A percentile compares a stretch with the other conserved stretches of the same genome.
Evolutionary conservation across 1,140 invertebrate genomes (phyloP).

Genomic region (Drosophila elegans): DNA sequence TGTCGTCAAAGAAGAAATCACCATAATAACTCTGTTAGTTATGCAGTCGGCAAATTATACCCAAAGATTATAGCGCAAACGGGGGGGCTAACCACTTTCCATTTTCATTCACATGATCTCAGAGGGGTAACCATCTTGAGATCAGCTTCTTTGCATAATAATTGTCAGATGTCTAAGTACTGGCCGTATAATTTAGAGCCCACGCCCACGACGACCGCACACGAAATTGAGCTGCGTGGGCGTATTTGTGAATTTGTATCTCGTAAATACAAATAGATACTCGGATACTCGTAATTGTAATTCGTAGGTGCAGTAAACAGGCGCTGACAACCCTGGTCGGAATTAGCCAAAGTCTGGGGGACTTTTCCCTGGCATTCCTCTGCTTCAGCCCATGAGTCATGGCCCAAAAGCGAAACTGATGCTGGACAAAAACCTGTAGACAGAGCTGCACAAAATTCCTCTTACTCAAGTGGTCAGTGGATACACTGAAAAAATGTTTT

Average conservation of each 20-base stretch:
- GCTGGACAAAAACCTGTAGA: constrained; percentile 67
- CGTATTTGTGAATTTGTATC: constrained; percentile 61
- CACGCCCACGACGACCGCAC: constrained; percentile 36
- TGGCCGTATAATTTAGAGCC: constrained; percentile 62
- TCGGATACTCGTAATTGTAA: constrained; percentile 42
- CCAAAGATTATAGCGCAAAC: constrained; percentile 7
- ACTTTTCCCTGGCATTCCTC: constrained; percentile 64
- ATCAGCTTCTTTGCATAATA: constrained; percentile 76
- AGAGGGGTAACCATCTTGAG: constrained; percentile 31
- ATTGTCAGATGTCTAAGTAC: constrained; percentile 39
- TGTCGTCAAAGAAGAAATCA: constrained; percentile 36
- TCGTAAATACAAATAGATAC: constrained; percentile 56
- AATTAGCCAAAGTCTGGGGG: constrained; percentile 33
- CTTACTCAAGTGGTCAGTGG: constrained; percentile 44
- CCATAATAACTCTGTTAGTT: constrained; percentile 59
- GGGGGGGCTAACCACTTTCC: constrained; percentile 59
- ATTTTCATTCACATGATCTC: constrained; percentile 64
- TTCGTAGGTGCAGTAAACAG: constrained; percentile 53
- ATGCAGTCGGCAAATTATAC: constrained; percentile 50
- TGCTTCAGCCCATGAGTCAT: constrained; percentile 49
- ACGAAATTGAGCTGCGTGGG: constrained; percentile 54
- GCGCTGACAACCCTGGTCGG: constrained; percentile 49
- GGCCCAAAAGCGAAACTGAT: constrained; percentile 29
- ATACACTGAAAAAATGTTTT: neutral
- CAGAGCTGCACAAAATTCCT: constrained; percentile 53